Evolutionary conservation across 2,113 vertebrate genomes (phyloP), one percentile per base, ranked within the genome.

Genomic region (Chauna torquata): DNA sequence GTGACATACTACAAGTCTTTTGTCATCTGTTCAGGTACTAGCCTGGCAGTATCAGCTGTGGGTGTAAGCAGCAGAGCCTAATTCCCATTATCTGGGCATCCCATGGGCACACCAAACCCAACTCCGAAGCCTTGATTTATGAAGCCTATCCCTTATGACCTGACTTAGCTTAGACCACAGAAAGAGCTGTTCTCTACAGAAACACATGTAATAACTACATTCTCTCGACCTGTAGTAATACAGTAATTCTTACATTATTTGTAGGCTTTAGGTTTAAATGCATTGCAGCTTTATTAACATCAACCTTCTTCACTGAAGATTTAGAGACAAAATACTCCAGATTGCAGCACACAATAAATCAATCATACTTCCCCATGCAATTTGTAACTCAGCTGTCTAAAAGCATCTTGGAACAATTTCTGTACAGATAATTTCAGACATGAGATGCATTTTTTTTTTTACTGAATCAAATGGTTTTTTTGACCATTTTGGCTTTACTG

Each of bases 361-460:
- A 94, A 62, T 88, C 88, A 80, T 79, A 76, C 47, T 44, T 90
- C 79, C 65, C 28, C 1, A 1, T 12, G 81, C 62, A 40, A 69
- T 89, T 42, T 77, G 58, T 71, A 94, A 79, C 65, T 64, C 90
- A 64, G 83, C 80, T 85, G 42, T 88, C 70, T 87, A 77, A 89
- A 97, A 95, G 78, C 87, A 68, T 88, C 88, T 91, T 94, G 95
- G 86, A 93, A 90, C 72, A 75, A 84, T 88, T 88, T 92, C 80
- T 90, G 58, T 71, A 82, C 74, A 91, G 45, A 84, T 50, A 86
- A 72, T 92, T 96, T 88, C 45, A 95, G 86, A 87, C 58, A 90
- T 92, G 66, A 93, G 75, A 55, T 36, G 57, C 61, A 81, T 86
- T 94, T 72, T 70, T 23, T 23, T 92, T 90, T 88, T 75, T 79